A percentile compares a stretch with the other conserved stretches of the same genome.
phyloP scores from a whole-genome alignment of 2,888 invertebrate genomes.

The Deroplatys truncata region DNA sequence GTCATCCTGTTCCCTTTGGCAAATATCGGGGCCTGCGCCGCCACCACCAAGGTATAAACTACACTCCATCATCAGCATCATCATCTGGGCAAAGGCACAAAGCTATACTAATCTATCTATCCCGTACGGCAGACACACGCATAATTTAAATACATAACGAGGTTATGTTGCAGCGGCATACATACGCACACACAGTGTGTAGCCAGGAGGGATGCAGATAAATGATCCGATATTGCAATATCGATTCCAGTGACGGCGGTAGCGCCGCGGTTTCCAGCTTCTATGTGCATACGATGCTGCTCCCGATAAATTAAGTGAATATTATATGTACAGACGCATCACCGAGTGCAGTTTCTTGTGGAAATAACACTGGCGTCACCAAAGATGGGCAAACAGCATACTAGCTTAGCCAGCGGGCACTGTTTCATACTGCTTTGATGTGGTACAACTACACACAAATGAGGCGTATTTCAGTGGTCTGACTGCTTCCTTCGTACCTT shows the following conservation, averaged over 20 bases:
- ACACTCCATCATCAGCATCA: neutral
- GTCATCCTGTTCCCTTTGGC: neutral
- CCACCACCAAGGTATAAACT: neutral
- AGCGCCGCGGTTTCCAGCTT: neutral
- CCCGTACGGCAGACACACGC: neutral
- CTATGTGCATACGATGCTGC: neutral
- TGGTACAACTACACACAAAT: too few relatives aligned
- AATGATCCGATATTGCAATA: conserved; percentile 26
- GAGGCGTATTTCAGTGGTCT: too few relatives aligned
- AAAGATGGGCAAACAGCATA: too few relatives aligned
- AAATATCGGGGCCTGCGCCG: neutral
- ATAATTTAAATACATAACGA: conserved; percentile 17
- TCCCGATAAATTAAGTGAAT: conserved; percentile 2
- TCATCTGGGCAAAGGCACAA: conserved; percentile 15
- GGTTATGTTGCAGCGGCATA: neutral
- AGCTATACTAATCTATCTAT: conserved; percentile 11
- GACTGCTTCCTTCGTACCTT: too few relatives aligned
- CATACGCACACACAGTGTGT: neutral
- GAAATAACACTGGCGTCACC: neutral
- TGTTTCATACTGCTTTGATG: too few relatives aligned
- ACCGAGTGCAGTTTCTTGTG: neutral
- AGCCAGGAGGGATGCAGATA: conserved; percentile 24
- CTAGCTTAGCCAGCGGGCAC: too few relatives aligned
- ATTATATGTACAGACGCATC: neutral
- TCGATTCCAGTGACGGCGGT: conserved; percentile 19